phyloP scores from a whole-genome alignment of 30 jellyfish, hydroid and myxozoan genomes.

The Hydractinia echinata region DNA sequence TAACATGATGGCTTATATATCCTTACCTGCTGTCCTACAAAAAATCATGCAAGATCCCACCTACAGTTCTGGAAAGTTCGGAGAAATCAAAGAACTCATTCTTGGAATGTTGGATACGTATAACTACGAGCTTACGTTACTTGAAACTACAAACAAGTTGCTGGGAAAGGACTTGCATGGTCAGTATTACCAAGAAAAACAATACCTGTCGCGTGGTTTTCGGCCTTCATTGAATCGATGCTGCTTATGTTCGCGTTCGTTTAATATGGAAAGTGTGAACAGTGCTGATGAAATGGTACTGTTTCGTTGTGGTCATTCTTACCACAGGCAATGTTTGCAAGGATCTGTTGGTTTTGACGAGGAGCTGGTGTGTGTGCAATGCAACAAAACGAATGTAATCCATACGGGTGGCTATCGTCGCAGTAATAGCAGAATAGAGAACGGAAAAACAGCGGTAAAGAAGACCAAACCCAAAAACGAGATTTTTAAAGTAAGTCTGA shows the following conservation, averaged over 20 bases:
- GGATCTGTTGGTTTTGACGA: conserved; percentile 88
- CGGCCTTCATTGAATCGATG: conserved; percentile 55
- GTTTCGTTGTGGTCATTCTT: conserved; percentile 82
- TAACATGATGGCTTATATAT: conserved; percentile 93
- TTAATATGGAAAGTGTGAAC: conserved; percentile 36
- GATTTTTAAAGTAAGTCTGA: conserved; percentile 13
- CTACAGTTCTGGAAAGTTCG: conserved; percentile 92
- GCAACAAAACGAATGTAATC: conserved; percentile 50
- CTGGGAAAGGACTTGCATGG: conserved; percentile 75
- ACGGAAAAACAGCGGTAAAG: no score
- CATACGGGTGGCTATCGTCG: neutral
- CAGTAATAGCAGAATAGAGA: neutral
- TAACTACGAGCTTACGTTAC: conserved; percentile 82
- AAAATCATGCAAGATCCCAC: conserved; percentile 97
- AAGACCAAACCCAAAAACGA: neutral
- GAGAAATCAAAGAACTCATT: conserved; percentile 85
- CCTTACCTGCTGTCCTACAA: conserved; percentile 92
- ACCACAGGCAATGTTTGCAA: conserved; percentile 82
- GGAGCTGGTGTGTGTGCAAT: conserved; percentile 62
- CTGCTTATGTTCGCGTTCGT: conserved; percentile 52
- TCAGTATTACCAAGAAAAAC: conserved; percentile 70
- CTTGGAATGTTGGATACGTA: conserved; percentile 97
- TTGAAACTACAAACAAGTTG: conserved; percentile 79
- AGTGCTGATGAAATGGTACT: conserved; percentile 44
- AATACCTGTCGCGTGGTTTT: conserved; percentile 62